Base-by-base conservation (phyloP, 2,888 invertebrate genomes). In the Andrena marginata region DNA sequence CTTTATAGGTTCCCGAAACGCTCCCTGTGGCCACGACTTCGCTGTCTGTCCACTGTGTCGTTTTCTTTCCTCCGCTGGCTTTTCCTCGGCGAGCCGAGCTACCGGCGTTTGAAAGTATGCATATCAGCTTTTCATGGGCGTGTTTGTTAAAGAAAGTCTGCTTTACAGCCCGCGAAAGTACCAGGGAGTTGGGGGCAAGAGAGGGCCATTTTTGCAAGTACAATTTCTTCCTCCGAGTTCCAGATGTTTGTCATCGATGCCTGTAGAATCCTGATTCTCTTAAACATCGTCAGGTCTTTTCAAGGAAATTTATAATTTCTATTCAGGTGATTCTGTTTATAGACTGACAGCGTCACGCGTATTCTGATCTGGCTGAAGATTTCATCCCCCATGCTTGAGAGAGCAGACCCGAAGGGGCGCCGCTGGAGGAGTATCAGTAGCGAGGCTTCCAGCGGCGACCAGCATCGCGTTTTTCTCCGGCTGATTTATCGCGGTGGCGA, bases 1-100 rank as follows among this genome's bases (percentile, higher is more conserved):
- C 92, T 92, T 92, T 89, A 90, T 90, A 90, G 89, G 87, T 86
- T 85, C 86, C 87, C 89, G 87, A 89, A 86, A 87, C 83, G 84
- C 76, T 80, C 76, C 68, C 59, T 20, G 35, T 60, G 6, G 10
- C 42, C 60, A 29, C 63, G 51, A 54, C 51, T 26, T 48, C 59
- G 49, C 56, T 23, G 20, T 31, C 6, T 2, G 48, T 29, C 65
- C 60, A 20, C 51, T 33, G 51, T 73, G 10, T 62, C 48, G 60
- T 62, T 56, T 72, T 67, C 62, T 68, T 49, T 60, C 68, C 26
- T 26, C 20, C 29, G 5, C 29, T 5, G 26, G 48, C 48, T 70
- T 29, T 49, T 49, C 29, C 20, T 48, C n/a, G 49, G 20, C 23
- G 13, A 51, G 10, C 20, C 48, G 13, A 5, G 51, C 6, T 0